phyloP scores from a whole-genome alignment of 2,113 vertebrate species.

The Emydocephalus ijimae region DNA sequence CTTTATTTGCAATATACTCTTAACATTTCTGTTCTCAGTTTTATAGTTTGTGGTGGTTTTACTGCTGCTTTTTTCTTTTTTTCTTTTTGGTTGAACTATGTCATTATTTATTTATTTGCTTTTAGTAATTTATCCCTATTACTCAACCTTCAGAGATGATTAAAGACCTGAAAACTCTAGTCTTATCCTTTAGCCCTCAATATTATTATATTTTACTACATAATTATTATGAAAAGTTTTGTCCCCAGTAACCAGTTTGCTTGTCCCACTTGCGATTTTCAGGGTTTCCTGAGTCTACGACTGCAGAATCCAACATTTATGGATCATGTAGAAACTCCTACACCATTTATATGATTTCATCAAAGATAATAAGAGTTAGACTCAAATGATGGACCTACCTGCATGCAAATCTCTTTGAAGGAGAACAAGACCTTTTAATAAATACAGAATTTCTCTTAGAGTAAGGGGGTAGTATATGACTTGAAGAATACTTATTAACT shows the following conservation, averaged over 20 bases:
- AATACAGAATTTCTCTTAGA: background rate
- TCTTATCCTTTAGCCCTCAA: background rate
- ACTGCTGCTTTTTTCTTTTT: background rate
- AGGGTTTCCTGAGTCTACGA: background rate
- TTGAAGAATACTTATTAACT: background rate
- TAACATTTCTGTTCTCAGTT: background rate
- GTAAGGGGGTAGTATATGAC: background rate
- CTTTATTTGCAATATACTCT: background rate
- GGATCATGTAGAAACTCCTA: accelerated
- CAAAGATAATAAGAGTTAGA: background rate
- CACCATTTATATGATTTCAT: background rate
- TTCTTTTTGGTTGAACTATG: background rate
- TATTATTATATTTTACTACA: background rate
- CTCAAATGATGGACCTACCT: background rate
- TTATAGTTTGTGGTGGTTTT: background rate
- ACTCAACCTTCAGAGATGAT: background rate
- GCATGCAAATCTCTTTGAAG: background rate
- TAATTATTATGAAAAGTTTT: background rate
- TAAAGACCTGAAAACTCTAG: background rate
- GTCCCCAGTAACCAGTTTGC: background rate
- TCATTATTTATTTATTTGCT: background rate
- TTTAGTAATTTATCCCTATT: background rate
- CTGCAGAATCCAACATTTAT: background rate
- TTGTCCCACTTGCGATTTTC: background rate
- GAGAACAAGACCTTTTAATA: background rate